Base-by-base conservation (phyloP, 1,140 invertebrate genomes). In the Druon quercuslanigerum region DNA sequence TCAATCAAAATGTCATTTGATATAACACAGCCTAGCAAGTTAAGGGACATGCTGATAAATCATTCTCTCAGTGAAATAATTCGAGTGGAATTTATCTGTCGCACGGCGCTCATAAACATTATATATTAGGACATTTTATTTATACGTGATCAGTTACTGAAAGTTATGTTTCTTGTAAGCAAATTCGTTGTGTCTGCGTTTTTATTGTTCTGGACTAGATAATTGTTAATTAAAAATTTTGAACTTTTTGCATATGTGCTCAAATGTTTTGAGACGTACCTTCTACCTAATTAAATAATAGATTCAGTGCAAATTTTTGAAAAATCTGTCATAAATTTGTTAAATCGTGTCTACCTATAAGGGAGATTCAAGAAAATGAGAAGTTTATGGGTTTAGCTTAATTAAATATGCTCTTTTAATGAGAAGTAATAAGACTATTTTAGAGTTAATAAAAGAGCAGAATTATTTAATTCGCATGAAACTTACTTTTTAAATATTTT, bases 201-300 rank as follows among this genome's bases (percentile, higher is more conserved):
- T 66, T 66, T 66, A 66, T 66, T 66, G 60, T 66, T 66, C 60
- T 66, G 25, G n/a, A 66, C 40, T 66, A 66, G 60, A 66, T 13
- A 14, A 9, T 46, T 13, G 7, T 40, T 40, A 66, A n/a, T 46
- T 66, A 40, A 66, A 40, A 66, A 66, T 14, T 40, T 66, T 66
- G 20, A 40, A 40, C 25, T 66, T 8, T 66, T 40, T 66, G 25
- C 60, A 66, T 66, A 40, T n/a, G 25, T 66, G 25, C 57, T 66
- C 46, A 66, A 66, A 66, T 46, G 40, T 46, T 46, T 66, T 66
- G 25, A 66, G 60, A 40, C 40, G 33, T 40, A 66, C 40, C 40
- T 66, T 40, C 16, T 66, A n/a, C 60, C 25, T 40, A 66, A 60
- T n/a, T 66, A n/a, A 66, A 40, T 66, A 16, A 66, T 66, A 66